Evolutionary conservation across 2,113 vertebrate species (phyloP).

Genomic region (Acanthochromis polyacanthus): DNA sequence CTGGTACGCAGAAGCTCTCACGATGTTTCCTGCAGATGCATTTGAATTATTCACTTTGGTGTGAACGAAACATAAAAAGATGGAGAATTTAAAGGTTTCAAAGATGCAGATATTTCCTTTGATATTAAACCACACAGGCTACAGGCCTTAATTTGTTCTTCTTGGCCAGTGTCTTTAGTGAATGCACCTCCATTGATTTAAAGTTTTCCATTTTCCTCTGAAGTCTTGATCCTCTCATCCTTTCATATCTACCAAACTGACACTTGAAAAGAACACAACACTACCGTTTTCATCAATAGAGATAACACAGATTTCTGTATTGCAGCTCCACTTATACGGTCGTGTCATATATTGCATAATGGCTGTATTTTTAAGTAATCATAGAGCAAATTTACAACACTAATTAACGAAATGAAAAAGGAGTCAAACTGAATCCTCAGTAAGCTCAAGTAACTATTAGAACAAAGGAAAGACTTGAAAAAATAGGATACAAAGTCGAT

Average conservation of each 20-base stretch:
- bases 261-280: neutral
- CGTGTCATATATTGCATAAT: neutral
- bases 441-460: neutral
- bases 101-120: neutral
- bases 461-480: constrained; percentile 2
- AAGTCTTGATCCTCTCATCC: neutral
- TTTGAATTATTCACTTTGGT: neutral
- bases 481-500: constrained; percentile 1
- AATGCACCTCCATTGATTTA: neutral
- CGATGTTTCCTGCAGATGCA: neutral
- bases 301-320: neutral
- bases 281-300: neutral
- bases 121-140: too few relatives aligned
- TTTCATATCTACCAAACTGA: neutral
- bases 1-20: neutral
- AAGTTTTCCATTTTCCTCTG: neutral
- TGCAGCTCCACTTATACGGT: too few relatives aligned
- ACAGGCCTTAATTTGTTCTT: too few relatives aligned
- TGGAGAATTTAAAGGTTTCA: neutral
- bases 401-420: neutral
- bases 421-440: neutral
- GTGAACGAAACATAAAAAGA: neutral
- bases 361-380: neutral
- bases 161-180: too few relatives aligned
- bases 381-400: neutral